phyloP scores from a whole-genome alignment of 2,113 vertebrate species.

The Motacilla tschutschensis region DNA sequence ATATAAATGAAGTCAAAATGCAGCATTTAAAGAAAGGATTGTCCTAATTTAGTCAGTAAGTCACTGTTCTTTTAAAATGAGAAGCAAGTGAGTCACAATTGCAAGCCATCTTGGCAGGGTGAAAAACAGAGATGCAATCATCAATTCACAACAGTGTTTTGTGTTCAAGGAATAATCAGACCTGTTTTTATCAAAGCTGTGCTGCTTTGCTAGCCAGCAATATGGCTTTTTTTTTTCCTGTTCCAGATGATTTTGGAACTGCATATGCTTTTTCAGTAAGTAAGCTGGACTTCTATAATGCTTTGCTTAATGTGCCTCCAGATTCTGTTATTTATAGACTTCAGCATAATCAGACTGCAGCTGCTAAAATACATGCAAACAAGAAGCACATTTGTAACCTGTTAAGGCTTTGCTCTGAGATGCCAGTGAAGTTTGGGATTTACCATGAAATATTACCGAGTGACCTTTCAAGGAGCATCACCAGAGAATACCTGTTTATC shows the following conservation, averaged over 20 bases:
- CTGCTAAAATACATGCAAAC: conserved; percentile 48
- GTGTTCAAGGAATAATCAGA: conserved; percentile 51
- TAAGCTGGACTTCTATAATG: conserved; percentile 45
- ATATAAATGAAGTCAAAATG: background rate
- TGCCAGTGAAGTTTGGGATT: background rate
- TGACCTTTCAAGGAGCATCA: conserved; percentile 38
- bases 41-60: background rate
- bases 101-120: conserved; percentile 44
- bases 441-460: background rate
- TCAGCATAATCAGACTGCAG: conserved; percentile 35
- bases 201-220: conserved; percentile 1
- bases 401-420: background rate
- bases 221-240: background rate
- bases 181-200: conserved; percentile 13
- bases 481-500: conserved; percentile 23
- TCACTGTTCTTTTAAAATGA: conserved; percentile 10
- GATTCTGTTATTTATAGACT: conserved; percentile 70
- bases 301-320: conserved; percentile 51
- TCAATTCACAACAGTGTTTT: conserved; percentile 35
- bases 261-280: conserved; percentile 51
- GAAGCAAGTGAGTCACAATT: conserved; percentile 33
- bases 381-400: conserved; percentile 21
- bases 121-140: conserved; percentile 33
- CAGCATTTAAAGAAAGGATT: background rate
- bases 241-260: conserved; percentile 51